Evolutionary conservation across 2,797 vertebrate genomes (phyloP).

Genomic region (Muscicapa comitata): DNA sequence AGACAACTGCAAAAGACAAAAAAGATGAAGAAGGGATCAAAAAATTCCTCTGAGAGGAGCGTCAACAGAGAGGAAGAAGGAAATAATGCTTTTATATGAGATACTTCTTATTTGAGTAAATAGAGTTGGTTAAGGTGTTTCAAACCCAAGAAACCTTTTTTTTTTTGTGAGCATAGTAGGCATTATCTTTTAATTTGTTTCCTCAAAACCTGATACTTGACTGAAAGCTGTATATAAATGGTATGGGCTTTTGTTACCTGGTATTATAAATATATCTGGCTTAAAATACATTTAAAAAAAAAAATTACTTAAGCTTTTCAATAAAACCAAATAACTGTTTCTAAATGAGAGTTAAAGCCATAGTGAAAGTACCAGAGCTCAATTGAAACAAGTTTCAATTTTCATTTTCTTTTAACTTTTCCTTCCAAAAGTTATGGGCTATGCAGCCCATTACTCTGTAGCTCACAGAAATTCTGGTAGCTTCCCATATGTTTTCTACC

Average conservation of each 20-base stretch:
- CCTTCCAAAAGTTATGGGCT: not conserved
- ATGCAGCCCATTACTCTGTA: not conserved
- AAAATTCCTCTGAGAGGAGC: not conserved
- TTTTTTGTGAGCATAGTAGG: not conserved
- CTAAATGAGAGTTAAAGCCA: not conserved
- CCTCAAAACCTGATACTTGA: not conserved
- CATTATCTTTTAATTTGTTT: not conserved
- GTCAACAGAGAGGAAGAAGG: not conserved
- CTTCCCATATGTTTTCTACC: not conserved
- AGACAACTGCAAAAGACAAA: not conserved
- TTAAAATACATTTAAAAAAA: not conserved
- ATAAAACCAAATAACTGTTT: not conserved
- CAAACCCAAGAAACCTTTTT: not conserved
- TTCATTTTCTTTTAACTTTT: not conserved
- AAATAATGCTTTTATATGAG: not conserved
- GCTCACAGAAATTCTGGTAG: not conserved
- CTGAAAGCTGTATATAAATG: not conserved
- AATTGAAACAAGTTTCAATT: not conserved
- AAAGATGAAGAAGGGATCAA: not conserved
- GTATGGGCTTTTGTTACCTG: not conserved
- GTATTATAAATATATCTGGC: not conserved
- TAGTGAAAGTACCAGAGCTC: not conserved
- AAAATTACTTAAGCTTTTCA: not conserved
- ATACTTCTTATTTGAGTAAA: not conserved
- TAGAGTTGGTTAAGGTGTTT: not conserved